These are phyloP conservation scores for Ariolimax columbianus DNA, from an alignment of 2,888 invertebrate species.

Conservation along the genomic window DNA sequence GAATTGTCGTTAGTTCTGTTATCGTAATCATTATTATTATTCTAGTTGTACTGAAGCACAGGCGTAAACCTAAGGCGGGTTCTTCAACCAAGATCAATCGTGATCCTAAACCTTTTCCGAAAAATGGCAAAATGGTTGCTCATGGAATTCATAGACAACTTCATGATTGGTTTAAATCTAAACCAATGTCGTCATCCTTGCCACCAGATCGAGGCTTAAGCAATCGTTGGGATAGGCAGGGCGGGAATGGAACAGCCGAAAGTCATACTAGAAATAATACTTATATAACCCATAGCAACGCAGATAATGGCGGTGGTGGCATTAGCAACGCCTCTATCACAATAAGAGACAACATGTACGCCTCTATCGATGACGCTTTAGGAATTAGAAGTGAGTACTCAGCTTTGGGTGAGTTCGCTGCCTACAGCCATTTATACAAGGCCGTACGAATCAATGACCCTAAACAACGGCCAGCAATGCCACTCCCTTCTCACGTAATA, in stretches of 20 bases:
- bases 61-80: neutral
- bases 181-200: too few species aligned
- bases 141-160: neutral
- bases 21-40: neutral
- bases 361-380: neutral
- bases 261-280: neutral
- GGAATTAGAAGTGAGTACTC: neutral
- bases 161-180: neutral
- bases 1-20: neutral
- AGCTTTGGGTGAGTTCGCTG: neutral
- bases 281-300: neutral
- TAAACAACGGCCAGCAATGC: conserved; percentile 3
- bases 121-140: neutral
- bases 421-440: neutral
- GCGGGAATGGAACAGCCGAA: neutral
- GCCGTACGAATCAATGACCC: neutral
- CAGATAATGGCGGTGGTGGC: too few species aligned
- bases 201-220: neutral
- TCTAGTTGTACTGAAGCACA: neutral
- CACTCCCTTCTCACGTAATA: neutral
- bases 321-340: too few species aligned
- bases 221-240: neutral
- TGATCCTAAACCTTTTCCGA: neutral
- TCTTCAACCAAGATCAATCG: neutral
- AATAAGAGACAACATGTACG: neutral